Conservation (phyloP, 1,140 invertebrate genomes). For the Drosophila fuyamai region DNA sequence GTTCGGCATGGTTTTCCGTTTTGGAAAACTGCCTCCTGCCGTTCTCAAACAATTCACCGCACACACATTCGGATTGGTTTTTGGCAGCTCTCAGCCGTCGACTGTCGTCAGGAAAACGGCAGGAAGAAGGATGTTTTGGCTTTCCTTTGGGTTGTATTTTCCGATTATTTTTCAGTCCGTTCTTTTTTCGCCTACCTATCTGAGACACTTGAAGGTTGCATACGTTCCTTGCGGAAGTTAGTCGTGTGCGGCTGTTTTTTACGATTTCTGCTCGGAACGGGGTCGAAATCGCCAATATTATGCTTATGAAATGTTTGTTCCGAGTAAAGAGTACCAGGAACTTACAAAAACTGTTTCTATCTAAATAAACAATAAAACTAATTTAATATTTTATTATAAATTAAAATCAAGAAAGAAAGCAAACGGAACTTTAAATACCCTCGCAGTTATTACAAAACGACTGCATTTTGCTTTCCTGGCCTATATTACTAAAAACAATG, state of each 20-base stretch:
- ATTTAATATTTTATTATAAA: too few relatives aligned
- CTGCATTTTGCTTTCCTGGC: too few relatives aligned
- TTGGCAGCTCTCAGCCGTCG: constrained; percentile 40
- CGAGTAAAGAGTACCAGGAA: background rate
- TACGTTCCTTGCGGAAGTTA: constrained; percentile 20
- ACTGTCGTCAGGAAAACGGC: constrained; percentile 25
- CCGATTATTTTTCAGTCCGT: constrained; percentile 17
- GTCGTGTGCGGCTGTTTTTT: constrained; percentile 16
- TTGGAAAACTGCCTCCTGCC: constrained; percentile 44
- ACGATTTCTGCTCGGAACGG: constrained; percentile 18
- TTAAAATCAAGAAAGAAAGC: too few relatives aligned
- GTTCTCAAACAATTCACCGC: constrained; percentile 30
- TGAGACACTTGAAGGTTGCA: constrained; percentile 24
- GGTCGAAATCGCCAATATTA: background rate
- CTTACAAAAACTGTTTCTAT: too few relatives aligned
- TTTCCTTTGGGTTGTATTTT: constrained; percentile 24
- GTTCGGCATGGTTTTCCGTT: constrained; percentile 36
- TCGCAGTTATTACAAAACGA: too few relatives aligned
- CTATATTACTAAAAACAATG: too few relatives aligned
- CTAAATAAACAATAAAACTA: too few relatives aligned
- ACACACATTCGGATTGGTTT: constrained; percentile 38
- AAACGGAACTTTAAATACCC: too few relatives aligned
- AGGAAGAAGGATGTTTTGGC: constrained; percentile 29
- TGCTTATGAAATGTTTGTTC: background rate
- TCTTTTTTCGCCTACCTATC: constrained; percentile 9